Evolutionary conservation across 1,140 invertebrate genomes (phyloP).

Genomic region (Ylistrum balloti): DNA sequence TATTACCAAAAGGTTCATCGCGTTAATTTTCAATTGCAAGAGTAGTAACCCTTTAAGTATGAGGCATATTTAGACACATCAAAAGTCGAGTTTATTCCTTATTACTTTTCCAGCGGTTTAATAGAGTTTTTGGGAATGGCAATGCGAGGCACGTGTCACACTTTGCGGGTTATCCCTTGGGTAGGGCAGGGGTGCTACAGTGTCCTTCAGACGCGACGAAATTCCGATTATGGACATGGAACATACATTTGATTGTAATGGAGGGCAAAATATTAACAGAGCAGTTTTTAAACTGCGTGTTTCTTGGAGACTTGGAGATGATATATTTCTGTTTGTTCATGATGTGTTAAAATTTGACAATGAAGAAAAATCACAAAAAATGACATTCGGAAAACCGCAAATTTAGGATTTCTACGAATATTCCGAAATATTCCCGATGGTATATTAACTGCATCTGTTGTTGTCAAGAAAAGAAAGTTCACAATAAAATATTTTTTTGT

Average conservation of each 20-base stretch:
- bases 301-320: neutral
- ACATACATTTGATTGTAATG: neutral
- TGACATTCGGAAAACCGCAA: too few species aligned
- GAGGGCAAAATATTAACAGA: neutral
- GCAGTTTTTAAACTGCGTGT: neutral
- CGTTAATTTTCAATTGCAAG: neutral
- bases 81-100: neutral
- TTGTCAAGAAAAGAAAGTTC: too few species aligned
- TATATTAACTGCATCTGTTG: too few species aligned
- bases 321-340: neutral
- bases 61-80: conserved; percentile 8
- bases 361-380: too few species aligned
- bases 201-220: neutral
- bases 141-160: neutral
- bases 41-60: neutral
- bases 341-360: neutral
- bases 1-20: neutral
- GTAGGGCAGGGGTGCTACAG: neutral
- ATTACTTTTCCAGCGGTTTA: neutral
- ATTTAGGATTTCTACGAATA: too few species aligned
- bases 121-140: conserved; percentile 1
- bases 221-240: neutral
- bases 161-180: neutral
- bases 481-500: too few species aligned
- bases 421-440: too few species aligned